Conservation (phyloP, 2,113 vertebrate genomes). For the Hoplias malabaricus region DNA sequence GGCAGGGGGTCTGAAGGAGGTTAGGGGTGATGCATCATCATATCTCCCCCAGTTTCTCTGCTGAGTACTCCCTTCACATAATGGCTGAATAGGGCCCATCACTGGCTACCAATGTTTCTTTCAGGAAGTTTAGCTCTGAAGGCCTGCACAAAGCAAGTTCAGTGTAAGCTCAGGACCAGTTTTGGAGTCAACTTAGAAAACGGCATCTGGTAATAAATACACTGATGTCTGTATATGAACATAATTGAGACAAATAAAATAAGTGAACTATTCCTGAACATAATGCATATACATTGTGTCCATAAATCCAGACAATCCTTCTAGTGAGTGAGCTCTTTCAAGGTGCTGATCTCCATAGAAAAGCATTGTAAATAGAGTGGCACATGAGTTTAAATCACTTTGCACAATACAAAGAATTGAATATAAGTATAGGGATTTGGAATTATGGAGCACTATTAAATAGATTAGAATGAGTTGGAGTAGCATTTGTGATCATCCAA, state of each 20-base stretch:
- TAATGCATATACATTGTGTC: background rate
- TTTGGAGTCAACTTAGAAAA: background rate
- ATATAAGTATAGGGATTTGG: background rate
- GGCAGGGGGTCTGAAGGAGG: slow-evolving; percentile 63
- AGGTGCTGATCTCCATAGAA: background rate
- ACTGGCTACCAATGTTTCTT: slow-evolving; percentile 19
- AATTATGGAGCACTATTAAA: background rate
- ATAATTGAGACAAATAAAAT: background rate
- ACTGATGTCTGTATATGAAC: background rate
- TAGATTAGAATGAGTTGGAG: background rate
- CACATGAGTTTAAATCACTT: background rate
- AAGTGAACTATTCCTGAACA: background rate
- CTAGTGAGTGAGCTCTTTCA: background rate
- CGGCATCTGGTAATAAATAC: background rate
- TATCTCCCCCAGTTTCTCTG: slow-evolving; percentile 36
- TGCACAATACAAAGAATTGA: background rate
- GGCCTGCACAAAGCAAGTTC: background rate
- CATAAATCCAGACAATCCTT: background rate
- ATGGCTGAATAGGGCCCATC: slow-evolving; percentile 39
- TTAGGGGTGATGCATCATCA: slow-evolving; percentile 55
- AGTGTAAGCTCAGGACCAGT: background rate
- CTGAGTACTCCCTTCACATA: slow-evolving; percentile 14
- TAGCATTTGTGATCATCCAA: too few species aligned
- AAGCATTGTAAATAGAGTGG: background rate
- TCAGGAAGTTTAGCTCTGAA: slow-evolving; percentile 11